These are phyloP conservation scores for Venustoraphidia nigricollis DNA, from an alignment of 2,888 invertebrate genomes.

Conservation along the genomic window DNA sequence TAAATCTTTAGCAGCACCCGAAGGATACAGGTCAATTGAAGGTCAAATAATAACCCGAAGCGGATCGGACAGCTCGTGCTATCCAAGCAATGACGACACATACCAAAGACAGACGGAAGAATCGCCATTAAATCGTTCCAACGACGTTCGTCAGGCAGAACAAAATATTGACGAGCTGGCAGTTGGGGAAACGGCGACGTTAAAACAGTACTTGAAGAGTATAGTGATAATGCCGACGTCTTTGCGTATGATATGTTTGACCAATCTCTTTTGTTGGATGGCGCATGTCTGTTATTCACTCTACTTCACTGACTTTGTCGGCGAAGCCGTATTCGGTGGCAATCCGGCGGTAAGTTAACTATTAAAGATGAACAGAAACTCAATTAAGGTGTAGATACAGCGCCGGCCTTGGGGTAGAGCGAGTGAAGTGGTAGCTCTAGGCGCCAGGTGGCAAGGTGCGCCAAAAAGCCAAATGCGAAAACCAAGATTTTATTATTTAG, in stretches of 20 bases:
- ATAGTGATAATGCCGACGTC: slow-evolving; percentile 87
- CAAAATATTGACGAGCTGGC: background rate
- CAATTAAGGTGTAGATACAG: slow-evolving; percentile 21
- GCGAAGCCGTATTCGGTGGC: slow-evolving; percentile 78
- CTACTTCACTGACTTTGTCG: slow-evolving; percentile 93
- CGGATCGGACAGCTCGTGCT: background rate
- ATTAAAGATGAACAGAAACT: slow-evolving; percentile 20
- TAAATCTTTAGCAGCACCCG: too few relatives aligned
- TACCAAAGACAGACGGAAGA: slow-evolving; percentile 25
- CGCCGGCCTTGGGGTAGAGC: too few relatives aligned
- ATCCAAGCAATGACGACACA: slow-evolving; percentile 23
- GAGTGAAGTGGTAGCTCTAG: too few relatives aligned
- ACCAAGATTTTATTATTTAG: too few relatives aligned
- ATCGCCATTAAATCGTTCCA: slow-evolving; percentile 25
- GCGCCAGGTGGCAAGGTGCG: too few relatives aligned
- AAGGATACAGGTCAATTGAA: too few relatives aligned
- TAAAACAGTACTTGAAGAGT: slow-evolving; percentile 71
- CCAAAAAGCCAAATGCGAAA: too few relatives aligned
- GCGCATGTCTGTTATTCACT: slow-evolving; percentile 92
- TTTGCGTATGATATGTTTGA: slow-evolving; percentile 71
- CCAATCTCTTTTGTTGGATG: slow-evolving; percentile 97
- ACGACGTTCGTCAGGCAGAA: slow-evolving; percentile 23
- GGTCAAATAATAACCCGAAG: too few relatives aligned
- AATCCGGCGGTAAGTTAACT: slow-evolving; percentile 51
- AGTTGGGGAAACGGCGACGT: slow-evolving; percentile 20